Evolutionary conservation across 2,113 vertebrate genomes (phyloP), one percentile per base, ranked within the genome.

Genomic region (Callorhinus ursinus): DNA sequence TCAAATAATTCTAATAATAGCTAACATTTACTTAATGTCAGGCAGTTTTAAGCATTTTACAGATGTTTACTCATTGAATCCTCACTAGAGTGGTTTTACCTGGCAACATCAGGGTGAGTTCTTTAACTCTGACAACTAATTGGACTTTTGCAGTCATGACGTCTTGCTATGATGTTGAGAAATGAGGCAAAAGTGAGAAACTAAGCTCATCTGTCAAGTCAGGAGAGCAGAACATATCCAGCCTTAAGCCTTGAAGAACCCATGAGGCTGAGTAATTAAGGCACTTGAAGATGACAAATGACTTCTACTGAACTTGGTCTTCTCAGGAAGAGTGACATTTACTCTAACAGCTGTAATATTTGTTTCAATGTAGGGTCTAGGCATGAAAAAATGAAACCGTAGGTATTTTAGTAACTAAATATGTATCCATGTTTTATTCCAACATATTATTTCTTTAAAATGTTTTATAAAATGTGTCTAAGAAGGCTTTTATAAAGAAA

Each of bases 321-420:
- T 51, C 55, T 67, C 81, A 8, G 61, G 18, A 95, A 96, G 26
- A 63, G 24, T 69, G 39, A 39, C 83, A 67, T 83, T 95, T 90
- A 82, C 18, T 86, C 39, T 49, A 89, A 93, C 19, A 22, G 59
- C 12, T 87, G 5, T 51, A 88, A 57, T 85, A 74, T 51, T 91
- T 61, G 26, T 36, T 42, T 92, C 63, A 53, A 26, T 57, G 21
- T 9, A 90, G 18, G 55, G 46, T 55, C 26, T 69, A 74, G n/a
- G 76, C 3, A 67, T 57, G 76, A 83, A 36, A 88, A 86, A 76
- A 67, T 11, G 11, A 92, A 95, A 65, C 49, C 28, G 0, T 90
- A 71, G 28, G 12, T 19, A 57, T 92, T 93, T 96, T 77, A 92
- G n/a, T 88, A 91, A 91, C 33, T 96, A 81, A 90, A 59, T 19